Conservation (phyloP, 2,113 vertebrate genomes). For the Nansenia antarctica region DNA sequence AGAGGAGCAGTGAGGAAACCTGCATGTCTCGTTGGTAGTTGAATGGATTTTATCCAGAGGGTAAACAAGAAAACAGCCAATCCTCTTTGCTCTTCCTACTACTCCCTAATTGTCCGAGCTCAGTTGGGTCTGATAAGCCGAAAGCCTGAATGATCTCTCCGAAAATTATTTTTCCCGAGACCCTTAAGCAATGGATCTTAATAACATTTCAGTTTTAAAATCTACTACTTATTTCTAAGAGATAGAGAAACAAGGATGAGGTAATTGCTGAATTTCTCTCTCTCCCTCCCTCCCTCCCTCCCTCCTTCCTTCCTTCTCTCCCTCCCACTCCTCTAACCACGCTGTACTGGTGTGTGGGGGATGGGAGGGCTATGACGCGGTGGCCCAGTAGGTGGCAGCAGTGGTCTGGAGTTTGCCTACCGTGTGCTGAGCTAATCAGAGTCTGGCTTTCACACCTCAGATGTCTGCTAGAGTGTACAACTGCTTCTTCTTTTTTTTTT, state of each 20-base stretch:
- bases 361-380: background rate
- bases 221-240: too few species aligned
- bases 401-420: background rate
- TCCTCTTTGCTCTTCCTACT: background rate
- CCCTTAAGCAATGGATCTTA: too few species aligned
- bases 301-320: too few species aligned
- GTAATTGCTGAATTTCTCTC: too few species aligned
- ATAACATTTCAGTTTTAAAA: too few species aligned
- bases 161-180: too few species aligned
- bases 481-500: background rate
- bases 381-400: background rate
- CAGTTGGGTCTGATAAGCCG: too few species aligned
- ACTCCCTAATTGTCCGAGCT: background rate
- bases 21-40: background rate
- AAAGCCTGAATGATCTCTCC: too few species aligned
- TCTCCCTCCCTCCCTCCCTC: too few species aligned
- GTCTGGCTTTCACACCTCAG: background rate
- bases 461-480: background rate
- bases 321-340: too few species aligned
- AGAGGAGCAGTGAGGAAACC: background rate
- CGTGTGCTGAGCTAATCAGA: background rate
- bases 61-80: background rate
- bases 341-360: background rate
- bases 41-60: background rate
- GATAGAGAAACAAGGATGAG: too few species aligned